Evolutionary conservation across 2,797 vertebrate genomes (phyloP).

Genomic region (Carapus acus): DNA sequence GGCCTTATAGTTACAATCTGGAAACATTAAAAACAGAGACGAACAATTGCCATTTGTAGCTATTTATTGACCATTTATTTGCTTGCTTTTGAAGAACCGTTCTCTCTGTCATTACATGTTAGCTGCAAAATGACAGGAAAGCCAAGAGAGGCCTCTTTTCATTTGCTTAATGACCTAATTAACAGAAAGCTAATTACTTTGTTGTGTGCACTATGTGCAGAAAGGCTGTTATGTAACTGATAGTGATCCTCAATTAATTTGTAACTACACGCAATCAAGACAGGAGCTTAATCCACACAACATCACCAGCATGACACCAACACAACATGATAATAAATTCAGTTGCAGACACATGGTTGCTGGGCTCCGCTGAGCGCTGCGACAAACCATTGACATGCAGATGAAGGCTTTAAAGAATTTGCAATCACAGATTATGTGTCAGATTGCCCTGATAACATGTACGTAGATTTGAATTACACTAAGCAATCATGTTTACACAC

Average conservation of each 20-base stretch:
- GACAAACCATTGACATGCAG: slow-evolving; percentile 45
- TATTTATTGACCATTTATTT: slow-evolving; percentile 7
- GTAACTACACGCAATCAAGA: slow-evolving; percentile 61
- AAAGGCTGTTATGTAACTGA: slow-evolving; percentile 68
- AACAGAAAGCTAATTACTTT: slow-evolving; percentile 77
- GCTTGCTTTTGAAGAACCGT: slow-evolving; percentile 11
- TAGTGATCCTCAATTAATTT: slow-evolving; percentile 74
- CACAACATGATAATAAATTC: slow-evolving; percentile 52
- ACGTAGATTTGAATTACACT: slow-evolving; percentile 19
- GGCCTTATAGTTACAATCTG: too few species aligned
- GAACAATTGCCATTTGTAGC: too few species aligned
- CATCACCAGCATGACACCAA: slow-evolving; percentile 48
- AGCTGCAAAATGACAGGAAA: slow-evolving; percentile 50
- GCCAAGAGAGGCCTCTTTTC: slow-evolving; percentile 66
- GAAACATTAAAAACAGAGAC: too few species aligned
- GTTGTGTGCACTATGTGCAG: slow-evolving; percentile 61
- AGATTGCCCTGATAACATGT: slow-evolving; percentile 25
- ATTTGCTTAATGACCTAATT: slow-evolving; percentile 79
- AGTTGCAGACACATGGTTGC: slow-evolving; percentile 35
- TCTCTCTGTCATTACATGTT: slow-evolving; percentile 38
- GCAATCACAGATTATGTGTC: slow-evolving; percentile 21
- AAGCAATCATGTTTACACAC: slow-evolving; percentile 34
- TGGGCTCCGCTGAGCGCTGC: slow-evolving; percentile 29
- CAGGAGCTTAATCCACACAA: slow-evolving; percentile 54
- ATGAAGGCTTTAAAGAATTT: slow-evolving; percentile 39